A percentile compares a stretch with the other conserved stretches of the same genome.
These are phyloP conservation scores for Chionis minor DNA, from an alignment of 2,113 vertebrate genomes.

Conservation along the genomic window DNA sequence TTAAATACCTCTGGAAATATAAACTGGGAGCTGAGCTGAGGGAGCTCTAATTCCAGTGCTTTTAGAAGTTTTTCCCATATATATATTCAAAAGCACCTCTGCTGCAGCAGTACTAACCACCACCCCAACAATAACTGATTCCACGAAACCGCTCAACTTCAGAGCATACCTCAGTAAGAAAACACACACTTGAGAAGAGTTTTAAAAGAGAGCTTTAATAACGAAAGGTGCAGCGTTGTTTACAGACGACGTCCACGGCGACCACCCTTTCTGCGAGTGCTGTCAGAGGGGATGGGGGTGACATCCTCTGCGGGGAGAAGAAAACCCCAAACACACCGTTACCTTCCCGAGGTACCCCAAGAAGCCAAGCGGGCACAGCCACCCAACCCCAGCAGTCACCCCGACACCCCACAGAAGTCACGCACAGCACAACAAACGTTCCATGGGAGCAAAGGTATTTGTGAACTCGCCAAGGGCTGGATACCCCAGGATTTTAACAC, in stretches of 20 bases:
- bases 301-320: constrained; percentile 88
- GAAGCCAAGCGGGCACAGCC: neutral
- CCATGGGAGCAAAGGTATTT: rapidly evolving
- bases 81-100: too few relatives aligned
- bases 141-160: neutral
- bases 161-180: neutral
- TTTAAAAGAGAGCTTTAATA: constrained; percentile 83
- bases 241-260: constrained; percentile 96
- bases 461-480: neutral
- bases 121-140: neutral
- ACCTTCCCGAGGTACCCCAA: neutral
- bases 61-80: neutral
- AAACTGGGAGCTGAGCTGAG: too few relatives aligned
- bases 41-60: neutral
- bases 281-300: constrained; percentile 97
- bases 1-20: neutral
- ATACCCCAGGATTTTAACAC: neutral
- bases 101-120: too few relatives aligned
- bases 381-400: neutral
- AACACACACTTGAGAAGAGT: neutral
- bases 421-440: rapidly evolving
- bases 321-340: neutral
- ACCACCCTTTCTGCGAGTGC: constrained; percentile 97
- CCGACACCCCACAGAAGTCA: neutral
- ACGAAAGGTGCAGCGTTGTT: constrained; percentile 60